Base-by-base conservation (phyloP, 2,113 vertebrate genomes). In the Tonatia bakeri region DNA sequence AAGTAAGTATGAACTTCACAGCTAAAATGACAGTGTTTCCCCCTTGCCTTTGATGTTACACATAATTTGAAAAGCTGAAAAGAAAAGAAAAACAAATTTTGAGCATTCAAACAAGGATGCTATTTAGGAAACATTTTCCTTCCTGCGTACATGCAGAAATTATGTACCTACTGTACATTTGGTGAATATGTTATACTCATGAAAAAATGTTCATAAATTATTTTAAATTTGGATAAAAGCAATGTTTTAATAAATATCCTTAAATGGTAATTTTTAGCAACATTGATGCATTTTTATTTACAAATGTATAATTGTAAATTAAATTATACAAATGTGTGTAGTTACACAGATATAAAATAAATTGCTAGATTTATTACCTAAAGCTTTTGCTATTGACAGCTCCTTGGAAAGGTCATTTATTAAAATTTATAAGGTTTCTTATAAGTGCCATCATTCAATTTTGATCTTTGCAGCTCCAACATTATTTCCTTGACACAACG, bases 21-120 rank as follows among this genome's bases (percentile, higher is more conserved):
- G 67, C 92, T 94, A 98, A 97, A 97, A 85, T 82, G 95, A 94
- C 81, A 85, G 97, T 93, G 81, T 91, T 96, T 95, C 72, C 77
- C 56, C 47, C 77, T 54, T 38, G 45, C 47, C 95, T 91, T 64
- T 95, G 90, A 67, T 91, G 89, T 79, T 96, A 94, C 43, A 97
- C 61, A 26, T 36, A 90, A 96, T 80, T 86, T 96, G 50, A 96
- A 97, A 96, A 97, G 7, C n/a, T 61, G 59, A 61, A 59, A 61
- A 56, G 52, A 54, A 54, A 54, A 52, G 50, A 96, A 97, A 96
- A 97, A 6, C 28, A 94, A 67, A 19, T 64, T 52, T 87, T 89
- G 73, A 59, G 59, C 4, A 33, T 95, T 96, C 38, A 56, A 92
- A 64, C 22, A 96, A 87, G 22, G 47, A 56, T 3, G 4, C 86